phyloP scores from a whole-genome alignment of 2,797 vertebrate genomes.

The Platalea minor region DNA sequence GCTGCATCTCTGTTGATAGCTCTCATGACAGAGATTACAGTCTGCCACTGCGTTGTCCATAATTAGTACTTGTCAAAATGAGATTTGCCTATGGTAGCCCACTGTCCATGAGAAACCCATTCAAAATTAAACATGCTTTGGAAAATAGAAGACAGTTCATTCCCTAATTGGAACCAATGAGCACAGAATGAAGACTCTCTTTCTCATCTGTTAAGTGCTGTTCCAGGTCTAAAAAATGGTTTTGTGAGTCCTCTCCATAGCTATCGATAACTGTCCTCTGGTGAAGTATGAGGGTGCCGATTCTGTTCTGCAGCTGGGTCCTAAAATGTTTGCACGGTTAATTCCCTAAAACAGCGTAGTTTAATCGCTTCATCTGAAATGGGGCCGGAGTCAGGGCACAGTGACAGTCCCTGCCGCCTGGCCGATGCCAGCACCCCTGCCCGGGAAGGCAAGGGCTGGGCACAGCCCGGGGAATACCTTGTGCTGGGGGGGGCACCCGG shows the following conservation, averaged over 20 bases:
- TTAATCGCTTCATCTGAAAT: neutral
- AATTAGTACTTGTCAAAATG: constrained; percentile 58
- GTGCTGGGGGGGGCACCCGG: rapidly evolving
- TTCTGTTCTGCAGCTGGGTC: neutral
- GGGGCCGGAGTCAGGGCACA: neutral
- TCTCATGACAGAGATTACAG: constrained; percentile 64
- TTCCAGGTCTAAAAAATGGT: neutral
- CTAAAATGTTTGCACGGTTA: neutral
- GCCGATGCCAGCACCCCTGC: neutral
- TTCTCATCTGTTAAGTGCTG: neutral
- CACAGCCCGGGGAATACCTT: neutral
- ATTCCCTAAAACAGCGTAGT: neutral
- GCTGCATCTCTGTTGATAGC: constrained; percentile 32
- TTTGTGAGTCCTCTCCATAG: neutral
- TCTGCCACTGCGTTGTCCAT: constrained; percentile 30
- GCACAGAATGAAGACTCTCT: neutral
- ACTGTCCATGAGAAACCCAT: constrained; percentile 27
- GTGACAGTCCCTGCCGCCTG: neutral
- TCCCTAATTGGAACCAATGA: constrained; percentile 32
- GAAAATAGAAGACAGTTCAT: constrained; percentile 20
- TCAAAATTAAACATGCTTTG: constrained; percentile 30
- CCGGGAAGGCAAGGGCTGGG: neutral
- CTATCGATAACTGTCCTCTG: neutral
- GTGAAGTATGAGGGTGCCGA: neutral
- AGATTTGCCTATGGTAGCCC: constrained; percentile 39